phyloP scores from a whole-genome alignment of 2,888 invertebrate species.

The Megamerina dolium region DNA sequence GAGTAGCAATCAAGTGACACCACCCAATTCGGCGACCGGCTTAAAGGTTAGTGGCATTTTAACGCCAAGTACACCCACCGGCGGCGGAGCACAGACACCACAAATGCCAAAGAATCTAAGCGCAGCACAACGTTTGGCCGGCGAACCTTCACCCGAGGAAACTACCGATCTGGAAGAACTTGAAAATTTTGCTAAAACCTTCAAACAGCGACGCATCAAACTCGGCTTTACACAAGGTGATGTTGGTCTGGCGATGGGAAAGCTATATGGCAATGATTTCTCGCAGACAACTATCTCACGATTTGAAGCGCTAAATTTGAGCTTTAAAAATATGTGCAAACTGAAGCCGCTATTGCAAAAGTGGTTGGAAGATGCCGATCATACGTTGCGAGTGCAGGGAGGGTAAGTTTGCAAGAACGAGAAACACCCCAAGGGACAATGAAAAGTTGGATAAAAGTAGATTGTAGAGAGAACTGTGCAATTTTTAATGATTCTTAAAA shows the following conservation, averaged over 20 bases:
- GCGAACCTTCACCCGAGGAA: conserved; percentile 85
- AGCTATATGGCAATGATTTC: conserved; percentile 96
- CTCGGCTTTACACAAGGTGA: conserved; percentile 99
- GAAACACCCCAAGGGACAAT: no score
- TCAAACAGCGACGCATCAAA: conserved; percentile 95
- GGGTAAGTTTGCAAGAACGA: conserved; percentile 39
- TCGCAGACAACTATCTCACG: conserved; percentile 98
- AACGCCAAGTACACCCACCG: conserved; percentile 56
- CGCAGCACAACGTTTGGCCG: conserved; percentile 56
- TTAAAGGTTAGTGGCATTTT: conserved; percentile 51
- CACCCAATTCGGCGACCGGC: conserved; percentile 51
- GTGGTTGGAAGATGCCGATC: conserved; percentile 94
- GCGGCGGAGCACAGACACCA: conserved; percentile 51
- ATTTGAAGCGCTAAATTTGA: conserved; percentile 96
- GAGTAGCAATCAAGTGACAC: conserved; percentile 45
- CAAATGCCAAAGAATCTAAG: conserved; percentile 52
- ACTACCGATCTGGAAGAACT: conserved; percentile 95
- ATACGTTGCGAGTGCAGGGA: conserved; percentile 68
- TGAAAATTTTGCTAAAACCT: conserved; percentile 97
- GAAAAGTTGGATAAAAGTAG: no score
- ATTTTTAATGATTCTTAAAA: not conserved
- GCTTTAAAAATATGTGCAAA: conserved; percentile 99
- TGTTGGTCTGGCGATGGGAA: conserved; percentile 97
- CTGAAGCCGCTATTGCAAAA: conserved; percentile 94
- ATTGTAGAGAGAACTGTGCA: no score